These are phyloP conservation scores for Mythimna pallens DNA, from an alignment of 2,888 invertebrate species.

Conservation along the genomic window DNA sequence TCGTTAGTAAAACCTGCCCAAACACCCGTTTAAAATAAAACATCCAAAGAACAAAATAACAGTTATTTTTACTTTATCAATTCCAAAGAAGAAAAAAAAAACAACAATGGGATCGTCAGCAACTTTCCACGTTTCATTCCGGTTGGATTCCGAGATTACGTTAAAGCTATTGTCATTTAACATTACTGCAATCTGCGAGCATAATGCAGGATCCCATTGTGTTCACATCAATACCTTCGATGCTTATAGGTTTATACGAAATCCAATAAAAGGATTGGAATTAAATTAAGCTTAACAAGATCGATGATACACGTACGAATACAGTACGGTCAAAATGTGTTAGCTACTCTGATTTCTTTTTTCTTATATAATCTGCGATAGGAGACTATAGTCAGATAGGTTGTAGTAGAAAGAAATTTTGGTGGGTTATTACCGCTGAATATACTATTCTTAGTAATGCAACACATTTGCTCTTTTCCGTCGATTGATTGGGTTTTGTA, in stretches of 20 bases:
- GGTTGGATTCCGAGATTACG: conserved; percentile 12
- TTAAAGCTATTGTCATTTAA: conserved; percentile 33
- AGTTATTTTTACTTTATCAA: conserved; percentile 1
- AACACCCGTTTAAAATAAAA: conserved; percentile 10
- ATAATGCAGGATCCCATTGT: conserved; percentile 25
- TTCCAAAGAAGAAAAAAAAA: conserved; percentile 11
- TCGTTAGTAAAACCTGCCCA: not conserved
- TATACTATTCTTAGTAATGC: no score
- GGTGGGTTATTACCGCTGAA: no score
- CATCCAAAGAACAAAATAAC: not conserved
- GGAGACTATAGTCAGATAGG: no score
- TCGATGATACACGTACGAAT: not conserved
- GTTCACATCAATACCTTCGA: conserved; percentile 20
- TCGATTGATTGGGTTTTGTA: no score
- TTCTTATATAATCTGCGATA: no score
- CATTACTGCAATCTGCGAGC: conserved; percentile 25
- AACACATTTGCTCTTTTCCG: no score
- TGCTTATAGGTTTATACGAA: conserved; percentile 28
- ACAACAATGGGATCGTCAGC: conserved; percentile 22
- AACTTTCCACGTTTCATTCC: conserved; percentile 19
- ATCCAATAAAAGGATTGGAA: conserved; percentile 30
- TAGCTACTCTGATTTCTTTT: no score
- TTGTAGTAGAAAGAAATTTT: no score
- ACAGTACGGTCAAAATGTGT: not conserved
- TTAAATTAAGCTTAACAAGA: conserved; percentile 20